Evolutionary conservation across 2,797 vertebrate genomes (phyloP).

Genomic region (Tenualosa ilisha): DNA sequence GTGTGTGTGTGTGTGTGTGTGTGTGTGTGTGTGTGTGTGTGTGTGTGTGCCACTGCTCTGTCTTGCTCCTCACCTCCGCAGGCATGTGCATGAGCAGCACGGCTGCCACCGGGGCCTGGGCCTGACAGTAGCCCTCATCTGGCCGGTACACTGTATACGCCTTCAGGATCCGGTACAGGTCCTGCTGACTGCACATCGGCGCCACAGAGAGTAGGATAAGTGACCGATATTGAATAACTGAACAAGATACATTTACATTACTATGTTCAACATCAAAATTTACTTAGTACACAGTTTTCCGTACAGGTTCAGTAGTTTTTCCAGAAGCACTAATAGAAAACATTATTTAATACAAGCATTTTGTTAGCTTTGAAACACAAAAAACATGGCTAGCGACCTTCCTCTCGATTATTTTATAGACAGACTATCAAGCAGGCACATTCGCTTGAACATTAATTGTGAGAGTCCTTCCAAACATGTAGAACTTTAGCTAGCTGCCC

Average conservation of each 20-base stretch:
- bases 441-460: too few species aligned
- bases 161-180: slow-evolving; percentile 89
- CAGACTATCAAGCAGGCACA: background rate
- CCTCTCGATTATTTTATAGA: background rate
- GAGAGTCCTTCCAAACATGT: too few species aligned
- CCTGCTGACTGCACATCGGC: slow-evolving; percentile 80
- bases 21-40: too few species aligned
- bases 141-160: slow-evolving; percentile 90
- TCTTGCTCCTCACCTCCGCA: slow-evolving; percentile 84
- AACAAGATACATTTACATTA: background rate
- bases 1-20: too few species aligned
- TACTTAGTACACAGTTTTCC: background rate
- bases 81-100: slow-evolving; percentile 95
- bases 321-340: background rate
- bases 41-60: background rate
- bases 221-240: background rate
- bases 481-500: too few species aligned
- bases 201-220: background rate
- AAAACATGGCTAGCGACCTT: background rate
- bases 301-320: background rate
- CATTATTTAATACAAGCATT: background rate
- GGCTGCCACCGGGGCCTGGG: slow-evolving; percentile 89
- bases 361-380: background rate
- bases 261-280: background rate
- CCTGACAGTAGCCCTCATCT: slow-evolving; percentile 91